Evolutionary conservation across 2,797 vertebrate species (phyloP), one percentile per base, ranked within the genome.

Genomic region (Uromys caudimaculatus): DNA sequence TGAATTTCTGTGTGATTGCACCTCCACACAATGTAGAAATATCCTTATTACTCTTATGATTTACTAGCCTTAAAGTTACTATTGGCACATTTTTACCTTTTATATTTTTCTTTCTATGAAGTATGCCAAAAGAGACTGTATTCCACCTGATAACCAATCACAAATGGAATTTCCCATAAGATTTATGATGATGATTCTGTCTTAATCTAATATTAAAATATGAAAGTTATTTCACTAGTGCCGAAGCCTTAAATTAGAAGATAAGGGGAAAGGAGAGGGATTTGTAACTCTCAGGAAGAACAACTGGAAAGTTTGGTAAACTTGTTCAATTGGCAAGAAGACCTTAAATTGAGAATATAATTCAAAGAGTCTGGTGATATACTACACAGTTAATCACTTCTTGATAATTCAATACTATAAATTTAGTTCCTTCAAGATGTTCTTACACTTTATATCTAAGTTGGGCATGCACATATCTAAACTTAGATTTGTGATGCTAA

Each of bases 151-250:
- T 84, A 91, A n/a, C 4, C 11, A 76, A 23, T 69, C 64, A 87
- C 35, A 67, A 3, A 81, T n/a, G 44, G 23, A 23, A 77, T 89
- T 93, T 95, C 73, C n/a, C 9, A 38, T 93, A 19, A 91, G 24
- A 67, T 24, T 81, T 91, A 41, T 35, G 84, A 67, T 87, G 41
- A 90, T 24, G 16, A 60, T 50, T 87, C 78, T 83, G 0, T 77
- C 64, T 67, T 64, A 79, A 79, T 89, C 44, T 92, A 67, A 67
- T 91, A 58, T 89, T 93, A 91, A 92, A 77, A 79, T 56, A 52
- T n/a, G 2, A 82, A 73, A 95, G 27, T n/a, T 41, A 86, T 7
- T 96, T 96, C 16, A 47, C 93, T 47, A 38, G 14, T 62, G 6
- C 35, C 17, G 62, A 60, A 35, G 13, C 23, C 47, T 58, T 87